Evolutionary conservation across 1,140 invertebrate genomes (phyloP).

Genomic region (Drosophila orena): DNA sequence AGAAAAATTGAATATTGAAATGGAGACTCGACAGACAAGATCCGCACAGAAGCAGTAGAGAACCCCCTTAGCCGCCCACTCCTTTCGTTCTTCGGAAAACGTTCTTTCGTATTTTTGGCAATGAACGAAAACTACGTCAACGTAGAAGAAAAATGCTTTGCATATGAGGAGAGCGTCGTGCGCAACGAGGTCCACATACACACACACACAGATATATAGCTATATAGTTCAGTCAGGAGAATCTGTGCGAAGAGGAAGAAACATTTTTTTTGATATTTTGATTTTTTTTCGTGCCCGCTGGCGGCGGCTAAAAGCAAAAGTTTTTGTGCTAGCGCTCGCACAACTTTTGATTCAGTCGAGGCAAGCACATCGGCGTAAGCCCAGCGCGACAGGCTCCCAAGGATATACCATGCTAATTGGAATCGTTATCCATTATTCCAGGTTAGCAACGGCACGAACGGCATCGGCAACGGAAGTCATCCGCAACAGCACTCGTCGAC

Average conservation of each 20-base stretch:
- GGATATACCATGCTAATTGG: constrained; percentile 10
- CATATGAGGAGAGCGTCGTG: constrained; percentile 78
- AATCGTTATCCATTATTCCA: constrained; percentile 59
- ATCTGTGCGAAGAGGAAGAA: constrained; percentile 58
- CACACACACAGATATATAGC: constrained; percentile 2
- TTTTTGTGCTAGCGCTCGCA: constrained; percentile 74
- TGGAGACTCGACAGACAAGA: constrained; percentile 74
- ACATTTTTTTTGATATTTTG: constrained; percentile 55
- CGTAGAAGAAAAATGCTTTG: constrained; percentile 59
- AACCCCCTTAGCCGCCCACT: constrained; percentile 24
- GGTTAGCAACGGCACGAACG: constrained; percentile 86
- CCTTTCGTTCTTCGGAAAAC: constrained; percentile 2
- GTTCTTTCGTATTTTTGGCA: constrained; percentile 73
- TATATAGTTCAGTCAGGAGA: constrained; percentile 45
- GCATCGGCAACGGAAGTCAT: constrained; percentile 36
- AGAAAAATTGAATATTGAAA: constrained; percentile 77
- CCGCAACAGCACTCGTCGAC: constrained; percentile 54
- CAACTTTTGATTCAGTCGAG: constrained; percentile 84
- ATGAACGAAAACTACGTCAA: constrained; percentile 83
- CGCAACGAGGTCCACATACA: constrained; percentile 57
- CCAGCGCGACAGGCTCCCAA: constrained; percentile 19
- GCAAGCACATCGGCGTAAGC: constrained; percentile 74
- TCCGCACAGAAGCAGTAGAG: constrained; percentile 22
- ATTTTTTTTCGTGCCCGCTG: constrained; percentile 30
- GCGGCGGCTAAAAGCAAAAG: constrained; percentile 76